These are phyloP conservation scores for Drosophila kepulauana DNA, from an alignment of 1,140 invertebrate species.

Conservation along the genomic window DNA sequence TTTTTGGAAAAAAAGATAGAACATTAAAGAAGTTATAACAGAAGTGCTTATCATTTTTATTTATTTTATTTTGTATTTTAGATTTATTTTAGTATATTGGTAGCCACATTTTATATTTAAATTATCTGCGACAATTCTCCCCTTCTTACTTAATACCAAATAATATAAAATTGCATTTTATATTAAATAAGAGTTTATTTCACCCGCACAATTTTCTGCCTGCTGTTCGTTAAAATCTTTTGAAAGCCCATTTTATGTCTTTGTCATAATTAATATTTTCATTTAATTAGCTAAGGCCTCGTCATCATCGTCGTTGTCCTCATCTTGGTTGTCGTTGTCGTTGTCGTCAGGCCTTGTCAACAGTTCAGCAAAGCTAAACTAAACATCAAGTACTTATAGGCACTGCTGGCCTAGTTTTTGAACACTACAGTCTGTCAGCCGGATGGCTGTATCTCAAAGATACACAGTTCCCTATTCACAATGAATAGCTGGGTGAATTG, in stretches of 20 bases:
- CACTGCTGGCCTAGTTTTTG: slow-evolving; percentile 64
- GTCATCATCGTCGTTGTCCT: neutral
- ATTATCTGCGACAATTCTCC: too few relatives aligned
- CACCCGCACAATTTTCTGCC: slow-evolving; percentile 3
- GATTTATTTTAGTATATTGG: too few relatives aligned
- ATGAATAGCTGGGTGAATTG: slow-evolving; percentile 34
- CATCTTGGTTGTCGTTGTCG: neutral
- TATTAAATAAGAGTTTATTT: neutral
- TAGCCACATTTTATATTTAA: too few relatives aligned
- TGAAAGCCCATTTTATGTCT: slow-evolving; percentile 23
- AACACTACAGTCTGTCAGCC: neutral
- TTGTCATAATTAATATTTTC: slow-evolving; percentile 66
- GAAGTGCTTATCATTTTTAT: too few relatives aligned
- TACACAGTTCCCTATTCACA: slow-evolving; percentile 33
- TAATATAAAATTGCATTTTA: neutral
- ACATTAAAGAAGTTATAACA: too few relatives aligned
- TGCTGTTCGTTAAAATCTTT: slow-evolving; percentile 1
- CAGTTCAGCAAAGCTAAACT: slow-evolving; percentile 46
- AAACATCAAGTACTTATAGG: slow-evolving; percentile 49
- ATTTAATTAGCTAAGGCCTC: slow-evolving; percentile 63
- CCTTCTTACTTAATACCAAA: too few relatives aligned
- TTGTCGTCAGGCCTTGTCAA: slow-evolving; percentile 31
- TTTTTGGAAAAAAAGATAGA: too few relatives aligned
- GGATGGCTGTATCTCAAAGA: slow-evolving; percentile 37
- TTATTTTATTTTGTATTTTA: too few relatives aligned